Evolutionary conservation across 2,888 invertebrate genomes (phyloP).

Genomic region (Osmoderma eremita): DNA sequence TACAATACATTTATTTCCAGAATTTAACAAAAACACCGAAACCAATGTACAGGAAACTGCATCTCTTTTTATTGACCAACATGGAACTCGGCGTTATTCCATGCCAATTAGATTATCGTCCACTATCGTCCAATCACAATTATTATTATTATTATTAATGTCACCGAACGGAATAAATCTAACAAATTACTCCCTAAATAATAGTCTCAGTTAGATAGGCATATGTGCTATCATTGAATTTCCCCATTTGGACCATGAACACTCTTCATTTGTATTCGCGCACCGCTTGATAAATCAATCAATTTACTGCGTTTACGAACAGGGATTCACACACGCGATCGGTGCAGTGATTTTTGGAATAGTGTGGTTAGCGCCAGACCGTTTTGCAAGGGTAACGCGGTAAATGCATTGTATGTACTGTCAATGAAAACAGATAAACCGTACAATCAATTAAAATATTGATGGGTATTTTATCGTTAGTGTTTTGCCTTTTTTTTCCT

Average conservation of each 20-base stretch:
- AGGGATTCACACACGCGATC: not conserved
- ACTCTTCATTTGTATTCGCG: conserved; percentile 29
- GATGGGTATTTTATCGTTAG: no score
- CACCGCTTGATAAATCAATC: conserved; percentile 24
- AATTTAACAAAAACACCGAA: no score
- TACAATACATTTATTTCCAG: no score
- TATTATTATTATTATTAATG: conserved; percentile 26
- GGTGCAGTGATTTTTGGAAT: not conserved
- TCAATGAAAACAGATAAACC: no score
- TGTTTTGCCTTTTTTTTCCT: no score
- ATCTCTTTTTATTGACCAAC: no score
- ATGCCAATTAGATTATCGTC: conserved; percentile 1
- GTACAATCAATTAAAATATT: no score
- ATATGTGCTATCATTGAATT: conserved; percentile 27
- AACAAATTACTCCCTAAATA: conserved; percentile 26
- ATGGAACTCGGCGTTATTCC: not conserved
- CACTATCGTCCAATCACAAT: not conserved
- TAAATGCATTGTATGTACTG: no score
- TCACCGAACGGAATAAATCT: conserved; percentile 18
- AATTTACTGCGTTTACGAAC: conserved; percentile 17
- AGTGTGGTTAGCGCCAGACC: no score
- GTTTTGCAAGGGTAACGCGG: no score
- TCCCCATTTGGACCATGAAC: conserved; percentile 12
- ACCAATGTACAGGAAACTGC: no score
- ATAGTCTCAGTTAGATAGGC: conserved; percentile 20